phyloP scores from a whole-genome alignment of 2,797 vertebrate genomes.

The Manis javanica region DNA sequence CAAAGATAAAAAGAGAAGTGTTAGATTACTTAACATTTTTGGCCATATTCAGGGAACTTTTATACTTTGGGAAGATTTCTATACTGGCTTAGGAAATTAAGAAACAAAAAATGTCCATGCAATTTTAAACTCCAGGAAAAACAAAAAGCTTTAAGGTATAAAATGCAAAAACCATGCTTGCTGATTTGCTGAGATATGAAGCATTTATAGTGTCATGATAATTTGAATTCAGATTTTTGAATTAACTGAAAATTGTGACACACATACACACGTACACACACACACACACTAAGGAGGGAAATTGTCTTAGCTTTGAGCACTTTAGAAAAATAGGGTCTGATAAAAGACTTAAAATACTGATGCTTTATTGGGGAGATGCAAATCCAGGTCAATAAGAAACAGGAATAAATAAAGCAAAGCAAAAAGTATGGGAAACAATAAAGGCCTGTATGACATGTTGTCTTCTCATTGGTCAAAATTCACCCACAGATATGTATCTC shows the following conservation, averaged over 20 bases:
- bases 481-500: background rate
- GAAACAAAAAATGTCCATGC: background rate
- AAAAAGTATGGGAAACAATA: background rate
- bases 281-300: background rate
- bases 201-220: background rate
- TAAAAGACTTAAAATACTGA: background rate
- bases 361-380: background rate
- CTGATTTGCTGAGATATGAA: background rate
- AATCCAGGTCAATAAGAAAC: background rate
- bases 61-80: background rate
- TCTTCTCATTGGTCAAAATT: background rate
- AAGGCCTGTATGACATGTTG: background rate
- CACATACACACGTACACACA: background rate
- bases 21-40: background rate
- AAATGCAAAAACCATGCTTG: background rate
- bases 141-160: background rate
- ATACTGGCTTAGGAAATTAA: background rate
- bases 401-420: background rate
- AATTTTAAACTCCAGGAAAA: background rate
- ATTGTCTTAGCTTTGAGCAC: background rate
- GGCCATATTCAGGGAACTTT: background rate
- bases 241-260: background rate
- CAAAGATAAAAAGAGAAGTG: background rate
- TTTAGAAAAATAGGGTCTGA: background rate
- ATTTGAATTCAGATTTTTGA: conserved; percentile 25